Conservation (phyloP, 30 jellyfish, hydroid and myxozoan species). For the Aurelia sp. region DNA sequence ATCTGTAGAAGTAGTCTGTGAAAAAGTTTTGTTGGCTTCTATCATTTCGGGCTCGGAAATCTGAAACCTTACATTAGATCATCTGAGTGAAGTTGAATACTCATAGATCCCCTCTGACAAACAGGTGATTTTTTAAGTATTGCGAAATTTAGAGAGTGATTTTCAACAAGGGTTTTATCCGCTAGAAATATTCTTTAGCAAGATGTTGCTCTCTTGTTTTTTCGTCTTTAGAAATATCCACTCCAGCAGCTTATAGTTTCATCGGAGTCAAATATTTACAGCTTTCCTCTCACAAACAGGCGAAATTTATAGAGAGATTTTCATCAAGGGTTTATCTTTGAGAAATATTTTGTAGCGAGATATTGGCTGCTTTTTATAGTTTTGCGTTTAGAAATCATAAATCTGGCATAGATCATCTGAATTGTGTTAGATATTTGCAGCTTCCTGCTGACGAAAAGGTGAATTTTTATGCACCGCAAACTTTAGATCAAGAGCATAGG, state of each 20-base stretch:
- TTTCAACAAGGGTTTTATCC: no score
- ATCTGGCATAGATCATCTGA: constrained; percentile 25
- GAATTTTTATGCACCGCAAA: background rate
- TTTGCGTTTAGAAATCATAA: constrained; percentile 34
- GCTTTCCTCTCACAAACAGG: constrained; percentile 40
- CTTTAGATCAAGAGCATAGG: no score
- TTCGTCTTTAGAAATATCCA: no score
- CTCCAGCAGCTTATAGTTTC: background rate
- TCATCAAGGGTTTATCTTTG: no score
- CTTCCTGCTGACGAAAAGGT: constrained; percentile 59
- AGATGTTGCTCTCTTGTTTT: no score
- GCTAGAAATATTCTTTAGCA: no score
- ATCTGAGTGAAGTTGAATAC: constrained; percentile 56
- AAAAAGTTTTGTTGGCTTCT: background rate
- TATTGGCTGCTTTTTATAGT: background rate
- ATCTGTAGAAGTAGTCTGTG: no score
- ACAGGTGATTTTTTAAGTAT: constrained; percentile 10
- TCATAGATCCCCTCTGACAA: constrained; percentile 57
- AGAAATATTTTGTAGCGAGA: no score
- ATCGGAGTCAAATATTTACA: constrained; percentile 32
- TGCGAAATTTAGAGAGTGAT: no score
- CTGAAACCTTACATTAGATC: constrained; percentile 48
- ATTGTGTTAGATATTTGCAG: constrained; percentile 59
- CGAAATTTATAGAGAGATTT: no score
- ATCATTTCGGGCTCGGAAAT: constrained; percentile 31